Conservation (phyloP, 2,797 vertebrate species). For the Podarcis siculus region DNA sequence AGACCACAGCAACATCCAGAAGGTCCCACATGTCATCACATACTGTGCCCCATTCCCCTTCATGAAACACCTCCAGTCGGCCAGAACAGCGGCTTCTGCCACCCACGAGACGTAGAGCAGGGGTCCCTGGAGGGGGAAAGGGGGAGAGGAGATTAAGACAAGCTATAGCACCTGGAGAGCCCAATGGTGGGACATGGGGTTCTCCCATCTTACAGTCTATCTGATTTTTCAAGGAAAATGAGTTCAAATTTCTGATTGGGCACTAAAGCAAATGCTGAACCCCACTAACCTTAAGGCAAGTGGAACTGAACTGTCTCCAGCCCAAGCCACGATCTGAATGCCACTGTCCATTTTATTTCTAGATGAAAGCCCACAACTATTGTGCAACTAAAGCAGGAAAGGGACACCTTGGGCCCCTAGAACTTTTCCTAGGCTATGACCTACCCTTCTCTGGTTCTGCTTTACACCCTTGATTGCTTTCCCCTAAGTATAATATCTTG, state of each 20-base stretch:
- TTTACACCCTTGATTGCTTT: too few relatives aligned
- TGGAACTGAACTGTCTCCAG: background rate
- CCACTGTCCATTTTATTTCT: background rate
- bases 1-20: slow-evolving; percentile 59
- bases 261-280: background rate
- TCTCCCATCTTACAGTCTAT: background rate
- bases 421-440: too few relatives aligned
- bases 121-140: slow-evolving; percentile 27
- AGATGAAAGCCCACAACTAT: background rate
- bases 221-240: background rate
- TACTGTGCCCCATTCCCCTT: slow-evolving; percentile 69
- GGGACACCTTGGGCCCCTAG: too few relatives aligned
- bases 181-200: background rate
- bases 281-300: background rate
- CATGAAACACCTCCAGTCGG: slow-evolving; percentile 70
- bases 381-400: background rate
- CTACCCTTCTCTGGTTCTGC: too few relatives aligned
- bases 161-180: background rate
- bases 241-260: background rate
- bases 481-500: too few relatives aligned
- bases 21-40: slow-evolving; percentile 75
- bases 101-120: slow-evolving; percentile 60
- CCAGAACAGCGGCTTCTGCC: slow-evolving; percentile 65
- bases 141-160: background rate
- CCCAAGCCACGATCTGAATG: background rate